Evolutionary conservation across 2,888 invertebrate genomes (phyloP).

Genomic region (Aproaerema taeniolella): DNA sequence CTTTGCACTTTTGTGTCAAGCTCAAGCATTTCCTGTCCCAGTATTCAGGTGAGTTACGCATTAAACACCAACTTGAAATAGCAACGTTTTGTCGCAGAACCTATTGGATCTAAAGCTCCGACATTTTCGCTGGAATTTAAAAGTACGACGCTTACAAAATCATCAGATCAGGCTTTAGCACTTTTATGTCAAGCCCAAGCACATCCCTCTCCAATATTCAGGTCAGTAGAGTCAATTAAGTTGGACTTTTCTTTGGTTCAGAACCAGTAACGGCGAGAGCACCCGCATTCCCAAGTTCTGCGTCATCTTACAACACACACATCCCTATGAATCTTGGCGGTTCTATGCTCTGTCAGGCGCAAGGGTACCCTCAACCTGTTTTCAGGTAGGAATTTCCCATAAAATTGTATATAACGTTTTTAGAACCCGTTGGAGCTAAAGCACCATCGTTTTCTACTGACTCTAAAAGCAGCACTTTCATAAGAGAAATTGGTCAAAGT

Average conservation of each 20-base stretch:
- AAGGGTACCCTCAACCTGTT: slow-evolving; percentile 79
- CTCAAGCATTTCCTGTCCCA: slow-evolving; percentile 85
- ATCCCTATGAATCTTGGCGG: slow-evolving; percentile 53
- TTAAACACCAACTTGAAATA: not conserved
- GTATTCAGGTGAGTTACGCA: slow-evolving; percentile 78
- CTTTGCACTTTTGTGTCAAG: slow-evolving; percentile 82
- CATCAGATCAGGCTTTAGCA: slow-evolving; percentile 78
- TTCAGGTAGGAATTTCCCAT: slow-evolving; percentile 81
- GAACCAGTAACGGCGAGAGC: slow-evolving; percentile 71
- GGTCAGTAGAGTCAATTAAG: slow-evolving; percentile 43
- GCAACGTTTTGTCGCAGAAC: slow-evolving; percentile 68
- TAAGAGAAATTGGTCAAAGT: slow-evolving; percentile 72
- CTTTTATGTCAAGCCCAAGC: slow-evolving; percentile 88
- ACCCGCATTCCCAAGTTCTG: slow-evolving; percentile 69
- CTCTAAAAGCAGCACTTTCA: slow-evolving; percentile 80
- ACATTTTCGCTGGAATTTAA: slow-evolving; percentile 73
- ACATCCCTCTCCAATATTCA: slow-evolving; percentile 81
- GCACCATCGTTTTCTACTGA: slow-evolving; percentile 79
- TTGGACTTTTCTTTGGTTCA: slow-evolving; percentile 38
- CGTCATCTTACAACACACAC: slow-evolving; percentile 68
- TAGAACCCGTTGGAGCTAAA: slow-evolving; percentile 81
- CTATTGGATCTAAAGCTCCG: slow-evolving; percentile 84
- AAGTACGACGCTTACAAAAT: slow-evolving; percentile 15
- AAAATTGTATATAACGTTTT: slow-evolving; percentile 30
- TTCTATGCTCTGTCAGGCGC: slow-evolving; percentile 75